Evolutionary conservation across 2,797 vertebrate species (phyloP).

Genomic region (Myripristis jacobus): DNA sequence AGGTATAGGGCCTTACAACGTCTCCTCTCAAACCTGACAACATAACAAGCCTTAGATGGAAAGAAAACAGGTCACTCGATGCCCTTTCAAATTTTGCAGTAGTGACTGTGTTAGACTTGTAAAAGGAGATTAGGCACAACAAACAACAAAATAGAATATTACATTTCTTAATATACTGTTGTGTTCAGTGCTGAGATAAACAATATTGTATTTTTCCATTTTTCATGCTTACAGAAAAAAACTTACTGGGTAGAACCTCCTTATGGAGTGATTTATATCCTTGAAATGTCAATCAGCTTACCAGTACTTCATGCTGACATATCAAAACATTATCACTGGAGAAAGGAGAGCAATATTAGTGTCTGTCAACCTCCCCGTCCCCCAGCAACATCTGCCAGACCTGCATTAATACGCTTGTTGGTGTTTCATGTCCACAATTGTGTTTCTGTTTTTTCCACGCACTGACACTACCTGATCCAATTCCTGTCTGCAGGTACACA

Average conservation of each 20-base stretch:
- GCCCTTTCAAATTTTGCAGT: slow-evolving; percentile 7
- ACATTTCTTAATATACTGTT: background rate
- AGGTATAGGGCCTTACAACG: slow-evolving; percentile 44
- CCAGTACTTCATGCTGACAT: slow-evolving; percentile 42
- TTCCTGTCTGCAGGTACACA: slow-evolving; percentile 63
- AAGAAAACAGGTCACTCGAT: slow-evolving; percentile 26
- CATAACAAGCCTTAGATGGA: slow-evolving; percentile 40
- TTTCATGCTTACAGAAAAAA: slow-evolving; percentile 7
- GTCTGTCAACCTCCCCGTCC: slow-evolving; percentile 25
- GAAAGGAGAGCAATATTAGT: slow-evolving; percentile 43
- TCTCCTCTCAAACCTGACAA: slow-evolving; percentile 45
- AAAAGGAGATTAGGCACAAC: slow-evolving; percentile 4
- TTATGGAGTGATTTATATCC: slow-evolving; percentile 21
- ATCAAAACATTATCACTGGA: slow-evolving; percentile 32
- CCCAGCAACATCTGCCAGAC: slow-evolving; percentile 42
- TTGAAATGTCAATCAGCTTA: slow-evolving; percentile 41
- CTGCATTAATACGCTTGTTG: slow-evolving; percentile 52
- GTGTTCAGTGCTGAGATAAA: background rate
- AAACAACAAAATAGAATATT: background rate
- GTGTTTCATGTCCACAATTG: slow-evolving; percentile 40
- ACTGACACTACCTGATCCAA: slow-evolving; percentile 50
- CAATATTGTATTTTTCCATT: background rate
- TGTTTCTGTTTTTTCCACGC: slow-evolving; percentile 28
- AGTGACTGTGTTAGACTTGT: background rate
- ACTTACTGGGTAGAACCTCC: slow-evolving; percentile 9